Base-by-base conservation (phyloP, 2,113 vertebrate genomes). In the Tragelaphus imberbis region DNA sequence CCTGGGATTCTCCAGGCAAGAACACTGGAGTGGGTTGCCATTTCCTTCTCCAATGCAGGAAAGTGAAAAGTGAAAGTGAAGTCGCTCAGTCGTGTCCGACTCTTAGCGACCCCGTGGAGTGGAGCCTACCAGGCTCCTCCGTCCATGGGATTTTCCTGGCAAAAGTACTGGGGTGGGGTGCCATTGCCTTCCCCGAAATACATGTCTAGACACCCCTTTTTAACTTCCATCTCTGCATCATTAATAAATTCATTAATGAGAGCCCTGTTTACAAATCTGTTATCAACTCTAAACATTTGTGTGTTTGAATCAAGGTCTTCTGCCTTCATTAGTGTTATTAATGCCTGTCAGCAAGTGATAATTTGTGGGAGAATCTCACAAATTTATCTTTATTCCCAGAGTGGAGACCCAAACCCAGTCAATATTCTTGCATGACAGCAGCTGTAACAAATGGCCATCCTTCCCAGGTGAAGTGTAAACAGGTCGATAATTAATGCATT, bases 401-500 rank as follows among this genome's bases (percentile, higher is more conserved):
- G 90, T 95, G 80, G 53, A 91, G 65, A 92, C 65, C 51, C 81
- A 96, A 96, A 94, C 82, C 71, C 87, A 96, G 91, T 96, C 93
- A 98, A 97, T 97, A 95, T 95, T 98, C 80, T 96, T 95, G 63
- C 88, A 92, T 97, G 97, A 95, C 94, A 98, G 90, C 30, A 97
- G 88, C 92, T 96, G 23, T 97, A 98, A 98, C 97, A 98, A 98
- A 98, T 97, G 90, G 59, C 94, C 92, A 93, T 96, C 58, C 49
- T 98, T 97, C 92, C 92, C 81, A 96, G 90, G 96, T 96, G 97
- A 98, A 97, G 94, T 94, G 80, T 97, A 98, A 98, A 98, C 90
- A 98, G 80, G 92, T 97, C n/a, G 0, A 90, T 98, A 98, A 98
- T 98, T 98, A 98, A 98, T 98, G 87, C 87, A 92, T 96, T 98